Base-by-base conservation (phyloP, 2,797 vertebrate species). In the Siniperca scherzeri region DNA sequence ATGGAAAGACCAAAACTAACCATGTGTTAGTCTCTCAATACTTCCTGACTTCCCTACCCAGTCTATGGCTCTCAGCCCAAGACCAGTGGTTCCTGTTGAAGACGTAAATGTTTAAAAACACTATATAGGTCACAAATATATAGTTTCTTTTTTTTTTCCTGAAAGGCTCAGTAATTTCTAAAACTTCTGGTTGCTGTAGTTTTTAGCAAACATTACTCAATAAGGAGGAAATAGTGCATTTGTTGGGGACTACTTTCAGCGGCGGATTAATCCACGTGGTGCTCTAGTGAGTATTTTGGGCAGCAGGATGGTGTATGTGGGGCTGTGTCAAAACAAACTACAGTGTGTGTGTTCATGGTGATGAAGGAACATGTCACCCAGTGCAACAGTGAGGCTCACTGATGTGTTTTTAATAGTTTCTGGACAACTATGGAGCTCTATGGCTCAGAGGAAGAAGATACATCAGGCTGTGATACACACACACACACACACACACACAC, bases 241-340 rank as follows among this genome's bases (percentile, higher is more conserved):
- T 30, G 52, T 36, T 30, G n/a, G 79, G 64, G 61, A 81, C 84
- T 82, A 82, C 65, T 86, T 79, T 75, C n/a, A 38, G 70, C 13
- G 4, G 80, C 4, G 56, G 66, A 52, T 40, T 27, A 80, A 78
- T 81, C 70, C 53, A 36, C 27, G 19, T 38, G 25, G 71, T 4
- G 40, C 64, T n/a, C 7, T 59, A 13, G 16, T 46, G 56, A 59
- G 76, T 33, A 25, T 64, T 70, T 77, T 70, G 25, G 17, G 61
- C 68, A 70, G 2, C 81, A 36, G 77, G 69, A 52, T 9, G 57
- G 66, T 78, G 78, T 66, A 19, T 27, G 59, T 57, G 30, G 30
- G 30, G 3, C 30, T 30, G 30, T 3, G 60, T 22, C 21, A n/a
- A 13, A 42, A 25, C 10, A 50, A 50, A 50, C 46, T 50, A 1